Evolutionary conservation across 2,888 invertebrate species (phyloP).

Genomic region (Volucella inanis): DNA sequence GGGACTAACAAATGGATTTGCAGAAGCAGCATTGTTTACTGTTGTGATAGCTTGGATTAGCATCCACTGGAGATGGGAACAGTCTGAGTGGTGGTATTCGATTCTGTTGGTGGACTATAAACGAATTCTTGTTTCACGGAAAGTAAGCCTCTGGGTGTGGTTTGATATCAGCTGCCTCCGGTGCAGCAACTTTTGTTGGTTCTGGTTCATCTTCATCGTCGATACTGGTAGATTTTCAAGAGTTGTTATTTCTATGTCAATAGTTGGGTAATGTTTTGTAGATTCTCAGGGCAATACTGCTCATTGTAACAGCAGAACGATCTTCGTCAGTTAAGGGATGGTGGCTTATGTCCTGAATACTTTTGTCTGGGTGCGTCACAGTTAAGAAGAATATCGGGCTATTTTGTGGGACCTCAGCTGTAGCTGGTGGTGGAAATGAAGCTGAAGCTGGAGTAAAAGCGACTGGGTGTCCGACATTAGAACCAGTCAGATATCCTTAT

Average conservation of each 20-base stretch:
- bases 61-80: conserved; percentile 76
- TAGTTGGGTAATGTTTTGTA: conserved; percentile 81
- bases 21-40: conserved; percentile 79
- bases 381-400: conserved; percentile 80
- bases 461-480: too few relatives aligned
- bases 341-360: conserved; percentile 80
- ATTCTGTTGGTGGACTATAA: conserved; percentile 80
- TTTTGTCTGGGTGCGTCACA: conserved; percentile 81
- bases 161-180: conserved; percentile 57
- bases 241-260: conserved; percentile 83
- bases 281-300: conserved; percentile 78
- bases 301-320: conserved; percentile 71
- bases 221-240: conserved; percentile 82
- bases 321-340: conserved; percentile 81
- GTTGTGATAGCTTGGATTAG: conserved; percentile 76
- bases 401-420: conserved; percentile 63
- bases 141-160: conserved; percentile 30
- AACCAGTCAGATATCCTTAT: too few relatives aligned
- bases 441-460: neutral
- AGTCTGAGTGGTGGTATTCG: conserved; percentile 78
- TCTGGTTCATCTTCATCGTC: conserved; percentile 82
- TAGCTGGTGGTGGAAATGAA: neutral
- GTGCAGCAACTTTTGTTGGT: conserved; percentile 66
- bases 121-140: conserved; percentile 76
- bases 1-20: conserved; percentile 84